These are phyloP conservation scores for Syritta pipiens DNA, from an alignment of 2,888 invertebrate genomes.

Conservation along the genomic window DNA sequence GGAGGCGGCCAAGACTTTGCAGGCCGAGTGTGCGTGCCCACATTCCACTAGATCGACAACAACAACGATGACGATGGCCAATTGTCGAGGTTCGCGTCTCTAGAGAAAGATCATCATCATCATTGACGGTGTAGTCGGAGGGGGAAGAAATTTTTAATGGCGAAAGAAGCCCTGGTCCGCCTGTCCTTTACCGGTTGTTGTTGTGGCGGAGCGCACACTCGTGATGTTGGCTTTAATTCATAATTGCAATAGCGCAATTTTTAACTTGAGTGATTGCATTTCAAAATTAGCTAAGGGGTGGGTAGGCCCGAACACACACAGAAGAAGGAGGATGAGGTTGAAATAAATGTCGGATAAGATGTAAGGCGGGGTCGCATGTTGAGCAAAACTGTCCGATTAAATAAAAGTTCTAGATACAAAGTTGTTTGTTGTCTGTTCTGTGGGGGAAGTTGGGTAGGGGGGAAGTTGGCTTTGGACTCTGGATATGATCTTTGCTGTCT, in stretches of 20 bases:
- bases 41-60: conserved; percentile 56
- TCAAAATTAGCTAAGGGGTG: conserved; percentile 64
- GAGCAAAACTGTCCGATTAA: conserved; percentile 48
- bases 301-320: conserved; percentile 3
- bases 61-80: conserved; percentile 6
- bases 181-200: conserved; percentile 27
- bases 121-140: too few relatives aligned
- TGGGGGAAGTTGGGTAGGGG: too few relatives aligned
- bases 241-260: conserved; percentile 65
- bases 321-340: conserved; percentile 40
- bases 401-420: too few relatives aligned
- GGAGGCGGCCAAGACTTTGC: background rate
- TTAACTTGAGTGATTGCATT: conserved; percentile 65
- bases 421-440: too few relatives aligned
- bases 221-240: conserved; percentile 64
- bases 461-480: too few relatives aligned
- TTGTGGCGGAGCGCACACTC: conserved; percentile 39
- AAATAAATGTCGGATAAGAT: conserved; percentile 55
- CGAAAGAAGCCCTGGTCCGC: conserved; percentile 30
- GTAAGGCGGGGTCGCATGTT: conserved; percentile 56
- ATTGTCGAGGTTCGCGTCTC: conserved; percentile 42
- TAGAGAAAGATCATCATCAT: conserved; percentile 67
- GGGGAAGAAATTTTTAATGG: conserved; percentile 69
- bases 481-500: too few relatives aligned
- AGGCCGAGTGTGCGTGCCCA: conserved; percentile 62